phyloP scores from a whole-genome alignment of 2,888 invertebrate genomes.

The Eremobia ochroleuca region DNA sequence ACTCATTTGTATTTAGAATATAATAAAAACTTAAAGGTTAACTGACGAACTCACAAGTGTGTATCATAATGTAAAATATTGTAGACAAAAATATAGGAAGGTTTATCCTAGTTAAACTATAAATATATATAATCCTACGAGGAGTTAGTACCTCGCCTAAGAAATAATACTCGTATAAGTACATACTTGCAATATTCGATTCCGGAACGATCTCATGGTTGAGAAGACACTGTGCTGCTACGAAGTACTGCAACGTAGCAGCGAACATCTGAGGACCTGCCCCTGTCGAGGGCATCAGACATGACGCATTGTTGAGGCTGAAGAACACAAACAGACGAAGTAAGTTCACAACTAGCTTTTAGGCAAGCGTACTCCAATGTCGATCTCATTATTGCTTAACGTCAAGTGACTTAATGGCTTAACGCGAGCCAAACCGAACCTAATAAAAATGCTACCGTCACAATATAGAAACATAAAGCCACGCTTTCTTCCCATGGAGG shows the following conservation, averaged over 20 bases:
- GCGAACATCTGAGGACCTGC: conserved; percentile 42
- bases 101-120: too few relatives aligned
- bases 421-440: not conserved
- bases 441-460: not conserved
- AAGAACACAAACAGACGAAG: not conserved
- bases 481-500: not conserved
- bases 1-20: too few relatives aligned
- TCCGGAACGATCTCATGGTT: conserved; percentile 29
- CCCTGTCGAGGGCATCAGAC: conserved; percentile 37
- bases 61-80: too few relatives aligned
- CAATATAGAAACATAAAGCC: not conserved
- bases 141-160: too few relatives aligned
- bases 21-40: too few relatives aligned
- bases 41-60: too few relatives aligned
- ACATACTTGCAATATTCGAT: conserved; percentile 39
- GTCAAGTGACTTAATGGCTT: not conserved
- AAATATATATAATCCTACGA: too few relatives aligned
- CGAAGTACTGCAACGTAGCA: conserved; percentile 48
- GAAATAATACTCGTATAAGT: not conserved
- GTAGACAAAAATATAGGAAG: too few relatives aligned
- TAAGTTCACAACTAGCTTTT: not conserved
- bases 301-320: conserved; percentile 38
- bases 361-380: not conserved
- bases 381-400: not conserved
- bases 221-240: conserved; percentile 54